phyloP scores from a whole-genome alignment of 2,113 vertebrate genomes.

The Ibidorhyncha struthersii region DNA sequence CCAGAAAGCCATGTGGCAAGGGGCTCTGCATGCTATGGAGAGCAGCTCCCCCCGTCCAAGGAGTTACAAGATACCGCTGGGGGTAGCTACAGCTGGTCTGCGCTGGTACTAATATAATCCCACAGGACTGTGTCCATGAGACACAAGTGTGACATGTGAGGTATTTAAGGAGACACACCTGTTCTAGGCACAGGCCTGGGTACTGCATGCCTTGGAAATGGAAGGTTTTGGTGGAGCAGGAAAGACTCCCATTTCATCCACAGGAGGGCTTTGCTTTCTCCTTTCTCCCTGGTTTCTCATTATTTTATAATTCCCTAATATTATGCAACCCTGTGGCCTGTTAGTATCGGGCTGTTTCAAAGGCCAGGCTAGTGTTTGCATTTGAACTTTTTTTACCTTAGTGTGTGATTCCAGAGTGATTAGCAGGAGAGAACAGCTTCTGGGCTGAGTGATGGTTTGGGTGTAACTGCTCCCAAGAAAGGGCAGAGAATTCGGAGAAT shows the following conservation, averaged over 20 bases:
- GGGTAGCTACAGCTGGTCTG: conserved; percentile 60
- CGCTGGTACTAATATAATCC: conserved; percentile 61
- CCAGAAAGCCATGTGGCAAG: neutral
- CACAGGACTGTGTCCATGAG: neutral
- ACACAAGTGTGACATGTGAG: conserved; percentile 55
- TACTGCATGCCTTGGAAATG: conserved; percentile 5
- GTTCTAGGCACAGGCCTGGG: conserved; percentile 35
- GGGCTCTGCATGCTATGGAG: neutral
- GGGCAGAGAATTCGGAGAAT: conserved; percentile 54
- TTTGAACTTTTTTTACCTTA: neutral
- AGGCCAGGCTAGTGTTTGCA: neutral
- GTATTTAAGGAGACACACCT: conserved; percentile 74
- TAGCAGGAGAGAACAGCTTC: conserved; percentile 25
- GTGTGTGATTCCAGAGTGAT: neutral
- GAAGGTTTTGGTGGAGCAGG: neutral
- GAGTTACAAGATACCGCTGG: conserved; percentile 47
- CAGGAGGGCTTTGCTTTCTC: neutral
- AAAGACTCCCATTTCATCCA: neutral
- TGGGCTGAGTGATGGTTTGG: conserved; percentile 47
- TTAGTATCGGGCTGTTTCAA: neutral
- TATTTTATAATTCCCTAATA: neutral
- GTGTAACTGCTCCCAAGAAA: conserved; percentile 57
- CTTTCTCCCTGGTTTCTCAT: neutral
- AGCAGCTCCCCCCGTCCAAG: conserved; percentile 23
- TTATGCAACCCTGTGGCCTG: neutral